Evolutionary conservation across 2,797 vertebrate genomes (phyloP).

Genomic region (Sus cebifrons): DNA sequence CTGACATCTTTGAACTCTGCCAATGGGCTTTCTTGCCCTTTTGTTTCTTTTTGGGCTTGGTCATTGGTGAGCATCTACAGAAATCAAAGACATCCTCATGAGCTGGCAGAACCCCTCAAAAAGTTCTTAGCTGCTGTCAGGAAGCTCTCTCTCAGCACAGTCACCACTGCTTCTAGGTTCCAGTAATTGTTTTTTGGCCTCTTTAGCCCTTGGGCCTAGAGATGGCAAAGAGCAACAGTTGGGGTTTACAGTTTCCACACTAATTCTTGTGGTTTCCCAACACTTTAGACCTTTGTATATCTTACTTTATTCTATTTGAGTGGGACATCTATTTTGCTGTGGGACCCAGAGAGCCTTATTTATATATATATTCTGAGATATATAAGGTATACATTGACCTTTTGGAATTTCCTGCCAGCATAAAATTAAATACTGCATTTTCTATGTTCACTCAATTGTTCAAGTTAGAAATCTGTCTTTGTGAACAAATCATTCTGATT

Average conservation of each 20-base stretch:
- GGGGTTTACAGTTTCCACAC: not conserved
- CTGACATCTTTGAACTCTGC: not conserved
- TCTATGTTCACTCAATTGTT: not conserved
- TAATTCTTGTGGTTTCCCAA: not conserved
- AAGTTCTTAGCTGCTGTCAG: not conserved
- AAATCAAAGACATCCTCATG: not conserved
- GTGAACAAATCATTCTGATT: not conserved
- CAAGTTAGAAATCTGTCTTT: slow-evolving; percentile 16
- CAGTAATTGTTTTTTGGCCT: not conserved
- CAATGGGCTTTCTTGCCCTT: not conserved
- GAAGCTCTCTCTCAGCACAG: not conserved
- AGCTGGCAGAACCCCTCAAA: not conserved
- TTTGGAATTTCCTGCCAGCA: not conserved
- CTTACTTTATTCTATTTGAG: not conserved
- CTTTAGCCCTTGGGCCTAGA: not conserved
- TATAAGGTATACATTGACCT: not conserved
- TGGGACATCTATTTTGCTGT: not conserved
- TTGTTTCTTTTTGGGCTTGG: not conserved
- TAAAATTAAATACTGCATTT: not conserved
- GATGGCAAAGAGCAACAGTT: not conserved
- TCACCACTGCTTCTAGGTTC: not conserved
- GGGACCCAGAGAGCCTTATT: not conserved
- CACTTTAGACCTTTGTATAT: not conserved
- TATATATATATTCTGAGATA: not conserved
- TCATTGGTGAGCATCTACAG: not conserved